Evolutionary conservation across 2,888 invertebrate species (phyloP), one percentile per base, ranked within the genome.

Genomic region (Papilio elwesi): DNA sequence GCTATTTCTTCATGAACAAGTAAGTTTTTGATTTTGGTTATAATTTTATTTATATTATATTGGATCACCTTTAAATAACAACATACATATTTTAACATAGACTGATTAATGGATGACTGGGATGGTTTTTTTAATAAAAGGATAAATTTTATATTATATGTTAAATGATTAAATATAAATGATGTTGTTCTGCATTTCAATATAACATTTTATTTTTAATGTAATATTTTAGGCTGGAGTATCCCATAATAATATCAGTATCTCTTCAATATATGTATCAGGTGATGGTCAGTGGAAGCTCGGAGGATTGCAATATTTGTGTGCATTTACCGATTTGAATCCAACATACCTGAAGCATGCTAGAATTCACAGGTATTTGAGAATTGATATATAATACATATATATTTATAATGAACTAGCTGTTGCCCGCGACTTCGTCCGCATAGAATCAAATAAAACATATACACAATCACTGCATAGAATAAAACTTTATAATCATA

Each of bases 201-300:
- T 59, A 38, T 59, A 64, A 9, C 47, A 49, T 49, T 47, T 68
- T 55, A 7, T 55, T 12, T 53, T 55, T 55, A 51, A 68, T 59
- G 15, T 68, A 5, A 70, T 47, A 16, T 74, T 91, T 62, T 80
- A 96, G 94, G 97, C 97, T 62, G 85, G 91, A 65, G 95, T 96
- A 75, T 96, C 97, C 9, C 98, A 98, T 88, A 97, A 98, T 77
- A 98, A 98, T 90, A 94, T 98, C 9, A 96, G 97, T 85, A 91
- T 95, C 77, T 95, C 96, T 76, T 96, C 98, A 6, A 94, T 98
- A 75, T 98, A 97, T 90, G 96, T 98, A 9, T 96, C 97, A 43
- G 95, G 95, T 15, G 97, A 98, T 90, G 98, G 98, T 0, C 95
- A 95, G 73, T 98, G 98, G 98, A 97, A 97, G 84, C 93, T 98